Evolutionary conservation across 2,888 invertebrate species (phyloP), one percentile per base, ranked within the genome.

Genomic region (Chamaedrilus cognettii): DNA sequence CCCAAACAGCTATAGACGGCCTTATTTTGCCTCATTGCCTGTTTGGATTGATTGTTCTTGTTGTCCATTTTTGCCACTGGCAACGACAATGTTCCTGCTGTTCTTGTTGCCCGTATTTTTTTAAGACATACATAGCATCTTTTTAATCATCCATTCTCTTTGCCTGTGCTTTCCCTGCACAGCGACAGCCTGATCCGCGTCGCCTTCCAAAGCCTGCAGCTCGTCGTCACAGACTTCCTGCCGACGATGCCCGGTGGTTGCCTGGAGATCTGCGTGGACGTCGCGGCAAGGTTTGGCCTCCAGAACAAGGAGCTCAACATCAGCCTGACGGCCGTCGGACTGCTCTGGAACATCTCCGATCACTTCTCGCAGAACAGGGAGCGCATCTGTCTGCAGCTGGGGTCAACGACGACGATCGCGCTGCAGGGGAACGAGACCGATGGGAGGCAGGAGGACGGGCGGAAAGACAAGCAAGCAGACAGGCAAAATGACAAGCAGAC

Each of bases 341-440:
- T 96, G 62, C 91, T 97, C 95, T 98, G 97, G 98, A 98, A 97
- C 83, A 96, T 98, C 78, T 95, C 96, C 0, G 98, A 98, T 86
- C 96, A 95, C 83, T 90, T 97, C 78, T 95, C 92, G 86, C 96
- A 96, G 88, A 96, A 96, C 83, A 91, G 94, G 79, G 92, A 93
- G 75, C 73, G 79, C 67, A 82, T 83, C 60, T 74, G 76, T 33
- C 70, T 70, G 19, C 71, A 71, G 31, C 64, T 34, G 28, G 56
- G 51, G 34, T 33, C 2, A 30, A 28, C 52, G 19, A 42, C 42
- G 11, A 42, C 11, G 7, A 11, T 15, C 55, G 11, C 55, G 26
- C 7, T 19, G 30, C 2, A 26, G 34, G 19, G 2, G 42, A 42
- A 60, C 23, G 23, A 34, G 34, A 42, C 26, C 11, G 58, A 58